A percentile compares a stretch with the other conserved stretches of the same genome.
phyloP scores from a whole-genome alignment of 2,888 invertebrate species.

The Agrotis segetum region DNA sequence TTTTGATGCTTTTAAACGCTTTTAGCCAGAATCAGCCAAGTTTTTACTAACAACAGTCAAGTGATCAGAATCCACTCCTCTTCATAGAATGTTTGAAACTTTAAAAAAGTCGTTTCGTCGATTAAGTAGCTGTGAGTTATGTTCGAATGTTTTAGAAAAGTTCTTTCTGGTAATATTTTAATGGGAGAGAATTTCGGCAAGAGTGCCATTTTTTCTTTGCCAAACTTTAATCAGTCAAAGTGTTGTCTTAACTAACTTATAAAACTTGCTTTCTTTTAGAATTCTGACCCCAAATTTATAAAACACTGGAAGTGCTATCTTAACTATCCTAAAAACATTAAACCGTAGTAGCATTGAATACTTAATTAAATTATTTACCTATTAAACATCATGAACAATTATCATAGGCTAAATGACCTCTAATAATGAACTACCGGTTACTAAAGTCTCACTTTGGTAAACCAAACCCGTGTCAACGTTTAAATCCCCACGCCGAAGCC shows the following conservation, averaged over 20 bases:
- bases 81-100: constrained; percentile 46
- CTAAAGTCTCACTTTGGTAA: not conserved
- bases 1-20: constrained; percentile 73
- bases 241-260: no score
- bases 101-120: constrained; percentile 44
- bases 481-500: constrained; percentile 6
- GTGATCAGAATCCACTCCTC: constrained; percentile 52
- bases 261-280: not conserved
- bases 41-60: constrained; percentile 59
- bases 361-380: no score
- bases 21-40: constrained; percentile 59
- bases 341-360: no score
- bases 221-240: no score
- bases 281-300: not conserved
- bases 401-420: not conserved
- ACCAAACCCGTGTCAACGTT: constrained; percentile 8
- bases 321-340: no score
- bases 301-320: no score
- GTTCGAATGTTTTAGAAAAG: constrained; percentile 25
- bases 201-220: not conserved
- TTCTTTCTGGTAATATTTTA: constrained; percentile 16
- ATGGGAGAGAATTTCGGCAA: constrained; percentile 2
- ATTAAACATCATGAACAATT: no score
- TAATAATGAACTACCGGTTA: not conserved
- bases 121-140: constrained; percentile 30